Evolutionary conservation across 2,888 invertebrate genomes (phyloP).

Genomic region (Lasioglossum malachurum): DNA sequence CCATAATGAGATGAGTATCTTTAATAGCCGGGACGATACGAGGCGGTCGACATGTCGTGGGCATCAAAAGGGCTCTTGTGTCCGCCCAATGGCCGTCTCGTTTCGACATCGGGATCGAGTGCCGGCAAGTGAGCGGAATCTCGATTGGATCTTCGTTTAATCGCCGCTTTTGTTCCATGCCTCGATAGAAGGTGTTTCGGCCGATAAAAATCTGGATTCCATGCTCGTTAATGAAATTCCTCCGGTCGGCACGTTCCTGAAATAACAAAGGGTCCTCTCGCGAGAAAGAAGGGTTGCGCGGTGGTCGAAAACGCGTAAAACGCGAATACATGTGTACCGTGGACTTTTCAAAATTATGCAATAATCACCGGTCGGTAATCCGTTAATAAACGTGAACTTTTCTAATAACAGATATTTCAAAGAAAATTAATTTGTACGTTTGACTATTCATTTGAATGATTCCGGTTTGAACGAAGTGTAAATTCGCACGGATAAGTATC

Average conservation of each 20-base stretch:
- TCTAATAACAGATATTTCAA: too few species aligned
- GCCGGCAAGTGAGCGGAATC: conserved; percentile 46
- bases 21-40: conserved; percentile 54
- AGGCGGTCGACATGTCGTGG: conserved; percentile 51
- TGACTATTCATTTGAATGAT: too few species aligned
- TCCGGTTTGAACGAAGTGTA: too few species aligned
- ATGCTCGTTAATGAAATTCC: conserved; percentile 12
- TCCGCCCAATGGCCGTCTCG: conserved; percentile 33
- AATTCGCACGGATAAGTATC: too few species aligned
- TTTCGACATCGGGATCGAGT: conserved; percentile 16
- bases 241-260: too few species aligned
- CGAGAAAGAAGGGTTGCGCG: background rate
- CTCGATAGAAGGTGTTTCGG: conserved; percentile 7
- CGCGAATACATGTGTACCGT: too few species aligned
- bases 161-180: conserved; percentile 35
- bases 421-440: too few species aligned
- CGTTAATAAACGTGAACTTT: too few species aligned
- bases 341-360: too few species aligned
- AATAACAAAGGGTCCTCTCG: background rate
- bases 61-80: conserved; percentile 31
- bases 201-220: conserved; percentile 24
- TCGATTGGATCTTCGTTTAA: conserved; percentile 37
- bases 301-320: background rate
- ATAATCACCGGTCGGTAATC: too few species aligned
- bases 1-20: conserved; percentile 63